Base-by-base conservation (phyloP, 2,888 invertebrate genomes). In the Archaeoteleia sp. region DNA sequence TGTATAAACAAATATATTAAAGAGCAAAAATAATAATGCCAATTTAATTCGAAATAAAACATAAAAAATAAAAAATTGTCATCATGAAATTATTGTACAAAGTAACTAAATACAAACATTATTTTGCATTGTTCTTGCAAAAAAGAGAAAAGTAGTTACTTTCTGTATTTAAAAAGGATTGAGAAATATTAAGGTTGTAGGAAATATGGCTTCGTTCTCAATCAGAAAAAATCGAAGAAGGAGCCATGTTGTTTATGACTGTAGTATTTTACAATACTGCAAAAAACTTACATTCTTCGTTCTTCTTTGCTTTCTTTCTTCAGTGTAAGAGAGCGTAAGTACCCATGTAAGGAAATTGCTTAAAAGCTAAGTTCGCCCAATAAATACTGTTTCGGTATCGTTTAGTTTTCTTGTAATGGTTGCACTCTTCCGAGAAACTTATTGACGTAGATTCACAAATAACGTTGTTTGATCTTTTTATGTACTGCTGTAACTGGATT, bases 341-440 rank as follows among this genome's bases (percentile, higher is more conserved):
- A 51, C 29, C 42, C 57, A 57, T 53, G 57, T 34, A 53, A 42
- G 53, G 29, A 65, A 34, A 48, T 37, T 65, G 54, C 61, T 69
- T 69, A 69, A 65, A 69, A 65, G 65, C 65, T 43, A 46, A 49
- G 43, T 39, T 58, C 48, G 46, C 66, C 13, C 61, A 32, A 65
- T 69, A 69, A 69, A 69, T 69, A 69, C 39, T 57, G 53, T 57
- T 65, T 55, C 46, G 58, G 61, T 51, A 61, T 61, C 54, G 37
- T 49, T 66, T 57, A 54, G 40, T 58, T 57, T 51, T 46, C 54
- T 23, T 15, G 51, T 60, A 69, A 69, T 57, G 54, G 57, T 40
- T 40, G 42, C 23, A 42, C 51, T 70, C 35, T 32, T 58, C 46
- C 32, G 13, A 32, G 5, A 23, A 62, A 58, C 51, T 53, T 57